Percentiles rank a stretch among this genome's conserved stretches.
These are phyloP conservation scores for Torymus aiolomorphi DNA, from an alignment of 2,888 invertebrate genomes.

Conservation along the genomic window DNA sequence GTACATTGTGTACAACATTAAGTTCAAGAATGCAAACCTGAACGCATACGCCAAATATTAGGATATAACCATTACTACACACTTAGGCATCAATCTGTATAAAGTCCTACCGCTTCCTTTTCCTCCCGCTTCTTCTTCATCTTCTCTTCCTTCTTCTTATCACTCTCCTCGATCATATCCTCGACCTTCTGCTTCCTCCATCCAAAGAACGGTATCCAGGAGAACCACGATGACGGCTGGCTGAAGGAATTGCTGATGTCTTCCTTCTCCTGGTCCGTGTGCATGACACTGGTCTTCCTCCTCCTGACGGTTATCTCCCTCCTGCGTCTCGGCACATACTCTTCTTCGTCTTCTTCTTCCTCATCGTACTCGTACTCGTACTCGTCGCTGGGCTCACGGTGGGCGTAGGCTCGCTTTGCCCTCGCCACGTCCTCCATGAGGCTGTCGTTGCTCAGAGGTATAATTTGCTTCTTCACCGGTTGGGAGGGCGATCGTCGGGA, in stretches of 20 bases:
- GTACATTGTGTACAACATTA: too few species aligned
- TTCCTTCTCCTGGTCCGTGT: slow-evolving; percentile 67
- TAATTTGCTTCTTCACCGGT: slow-evolving; percentile 69
- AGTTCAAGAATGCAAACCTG: too few species aligned
- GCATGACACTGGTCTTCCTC: slow-evolving; percentile 62
- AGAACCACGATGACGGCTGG: slow-evolving; percentile 63
- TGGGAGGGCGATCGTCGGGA: slow-evolving; percentile 41
- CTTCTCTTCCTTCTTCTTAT: slow-evolving; percentile 66
- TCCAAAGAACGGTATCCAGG: slow-evolving; percentile 67
- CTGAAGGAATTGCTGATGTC: slow-evolving; percentile 67
- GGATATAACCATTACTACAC: too few species aligned
- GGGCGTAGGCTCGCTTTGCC: slow-evolving; percentile 65
- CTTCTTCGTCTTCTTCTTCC: slow-evolving; percentile 58
- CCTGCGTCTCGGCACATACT: slow-evolving; percentile 54
- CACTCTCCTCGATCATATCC: slow-evolving; percentile 59
- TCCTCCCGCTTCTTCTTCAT: slow-evolving; percentile 66
- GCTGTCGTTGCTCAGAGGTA: slow-evolving; percentile 65
- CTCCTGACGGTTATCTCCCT: slow-evolving; percentile 60
- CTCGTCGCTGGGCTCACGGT: slow-evolving; percentile 56
- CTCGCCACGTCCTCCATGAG: slow-evolving; percentile 59
- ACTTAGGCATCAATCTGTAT: too few species aligned
- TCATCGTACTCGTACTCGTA: slow-evolving; percentile 63
- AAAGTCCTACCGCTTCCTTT: slow-evolving; percentile 44
- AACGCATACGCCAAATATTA: too few species aligned
- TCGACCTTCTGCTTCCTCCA: slow-evolving; percentile 65